Conservation (phyloP, 2,113 vertebrate genomes). For the Hydrolagus affinis region DNA sequence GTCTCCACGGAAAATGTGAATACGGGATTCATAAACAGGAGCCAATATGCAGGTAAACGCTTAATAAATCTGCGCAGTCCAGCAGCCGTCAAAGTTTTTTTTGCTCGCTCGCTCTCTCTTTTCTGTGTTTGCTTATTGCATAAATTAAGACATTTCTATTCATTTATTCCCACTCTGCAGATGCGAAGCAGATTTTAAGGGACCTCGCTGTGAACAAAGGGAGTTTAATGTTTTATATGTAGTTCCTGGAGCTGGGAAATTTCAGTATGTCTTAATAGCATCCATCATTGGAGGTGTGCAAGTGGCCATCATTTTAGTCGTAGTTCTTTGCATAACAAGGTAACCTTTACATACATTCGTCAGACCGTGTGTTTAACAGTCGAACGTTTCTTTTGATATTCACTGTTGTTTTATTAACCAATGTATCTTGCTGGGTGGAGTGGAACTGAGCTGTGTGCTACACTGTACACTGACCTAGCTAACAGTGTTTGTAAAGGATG, state of each 20-base stretch:
- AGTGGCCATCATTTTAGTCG: slow-evolving; percentile 97
- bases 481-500: too few species aligned
- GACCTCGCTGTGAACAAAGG: slow-evolving; percentile 94
- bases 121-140: neutral
- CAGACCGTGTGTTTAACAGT: neutral
- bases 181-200: slow-evolving; percentile 92
- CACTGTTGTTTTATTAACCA: neutral
- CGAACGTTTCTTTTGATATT: slow-evolving; percentile 1
- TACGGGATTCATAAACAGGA: slow-evolving; percentile 77
- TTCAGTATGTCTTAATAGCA: slow-evolving; percentile 95
- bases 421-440: too few species aligned
- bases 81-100: neutral
- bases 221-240: slow-evolving; percentile 97
- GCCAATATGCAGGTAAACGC: slow-evolving; percentile 88
- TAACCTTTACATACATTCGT: slow-evolving; percentile 41
- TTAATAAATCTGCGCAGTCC: neutral
- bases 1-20: slow-evolving; percentile 92
- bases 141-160: neutral
- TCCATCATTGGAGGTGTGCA: slow-evolving; percentile 96
- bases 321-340: slow-evolving; percentile 98
- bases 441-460: too few species aligned
- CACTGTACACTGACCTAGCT: too few species aligned
- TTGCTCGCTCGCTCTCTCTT: neutral
- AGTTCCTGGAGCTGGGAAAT: slow-evolving; percentile 88
- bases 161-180: slow-evolving; percentile 52